phyloP scores from a whole-genome alignment of 2,113 vertebrate species.

The cat (Felis catus) region F.catus_Fca126_mat1.0 CM031419.1:185486501-185487000 shows the following conservation, averaged over 20 bases:
- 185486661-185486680: neutral
- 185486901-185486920: neutral
- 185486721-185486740: neutral
- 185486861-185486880: conserved; percentile 5
- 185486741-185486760: neutral
- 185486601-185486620: neutral
- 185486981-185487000: neutral
- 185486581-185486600: neutral
- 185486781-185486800: neutral
- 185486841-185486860: neutral
- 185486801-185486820: neutral
- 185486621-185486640: neutral
- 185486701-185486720: neutral
- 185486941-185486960: neutral
- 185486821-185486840: neutral
- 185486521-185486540: neutral
- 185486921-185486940: neutral
- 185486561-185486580: neutral
- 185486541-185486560: neutral
- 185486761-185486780: neutral
- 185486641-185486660: neutral
- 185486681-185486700: neutral
- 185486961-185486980: neutral
- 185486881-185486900: neutral
- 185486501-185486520: neutral